Base-by-base conservation (phyloP, 2,113 vertebrate species). In the Spea bombifrons region DNA sequence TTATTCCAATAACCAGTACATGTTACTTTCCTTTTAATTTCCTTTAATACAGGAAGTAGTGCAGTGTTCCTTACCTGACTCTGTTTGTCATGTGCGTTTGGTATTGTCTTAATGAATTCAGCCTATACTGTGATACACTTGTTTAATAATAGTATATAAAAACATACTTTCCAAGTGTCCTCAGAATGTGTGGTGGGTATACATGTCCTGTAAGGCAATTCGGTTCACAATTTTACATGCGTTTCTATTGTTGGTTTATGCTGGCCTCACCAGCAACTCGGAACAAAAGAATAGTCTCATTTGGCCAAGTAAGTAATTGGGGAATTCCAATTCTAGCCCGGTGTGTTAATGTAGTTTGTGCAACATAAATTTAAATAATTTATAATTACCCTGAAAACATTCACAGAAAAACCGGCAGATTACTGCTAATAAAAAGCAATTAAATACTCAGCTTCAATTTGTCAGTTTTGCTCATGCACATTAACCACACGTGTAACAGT, bases 401-500 rank as follows among this genome's bases (percentile, higher is more conserved):
- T 88, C 87, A 81, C 85, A 75, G 74, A 61, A 85, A 87, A 73
- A 82, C 85, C 43, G 72, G 85, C 80, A 82, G 84, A 84, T 88
- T 89, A 89, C 82, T 84, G 83, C 87, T 89, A 91, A 89, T 89
- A 86, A 15, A 88, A 84, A 79, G 87, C 84, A 89, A 89, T 92
- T 92, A 89, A 84, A 86, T 75, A 87, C 68, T 84, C 84, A 90
- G 84, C 85, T 88, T 90, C 87, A 89, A 89, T 92, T 91, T 89
- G 83, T 84, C 9, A 88, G 86, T 87, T 90, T 89, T 82, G 86
- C 81, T 84, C 81, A 81, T 78, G 80, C 86, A 77, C 75, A 82
- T 83, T 77, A 83, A 12, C 0, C 87, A 85, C 86, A 84, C 78
- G 85, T 86, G 75, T 72, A 86, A 30, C 82, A 87, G 88, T 88